phyloP scores from a whole-genome alignment of 2,113 vertebrate genomes.

The Chaenocephalus aceratus region DNA sequence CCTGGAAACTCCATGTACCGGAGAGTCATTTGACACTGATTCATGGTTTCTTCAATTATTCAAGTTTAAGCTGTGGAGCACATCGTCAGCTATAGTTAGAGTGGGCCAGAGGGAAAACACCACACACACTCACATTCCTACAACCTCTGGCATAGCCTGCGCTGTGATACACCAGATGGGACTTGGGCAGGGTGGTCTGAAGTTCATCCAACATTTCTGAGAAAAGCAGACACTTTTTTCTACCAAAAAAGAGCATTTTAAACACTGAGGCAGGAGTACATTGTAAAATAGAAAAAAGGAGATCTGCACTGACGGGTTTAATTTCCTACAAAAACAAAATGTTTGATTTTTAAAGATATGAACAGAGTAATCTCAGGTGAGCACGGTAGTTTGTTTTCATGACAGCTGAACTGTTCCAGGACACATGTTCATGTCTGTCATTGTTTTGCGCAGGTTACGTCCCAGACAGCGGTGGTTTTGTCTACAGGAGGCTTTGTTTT shows the following conservation, averaged over 20 bases:
- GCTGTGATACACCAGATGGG: conserved; percentile 75
- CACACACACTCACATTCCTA: conserved; percentile 77
- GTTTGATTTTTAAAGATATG: neutral
- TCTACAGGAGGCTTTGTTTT: conserved; percentile 80
- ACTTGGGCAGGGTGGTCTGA: conserved; percentile 78
- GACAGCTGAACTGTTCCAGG: conserved; percentile 44
- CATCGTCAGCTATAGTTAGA: conserved; percentile 64
- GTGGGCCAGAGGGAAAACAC: conserved; percentile 70
- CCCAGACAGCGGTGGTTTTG: conserved; percentile 70
- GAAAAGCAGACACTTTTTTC: conserved; percentile 49
- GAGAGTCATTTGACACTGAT: conserved; percentile 67
- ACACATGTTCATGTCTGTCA: conserved; percentile 73
- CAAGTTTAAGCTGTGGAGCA: conserved; percentile 58
- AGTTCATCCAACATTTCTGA: conserved; percentile 77
- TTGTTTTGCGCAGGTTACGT: conserved; percentile 60
- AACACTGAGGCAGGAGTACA: conserved; percentile 44
- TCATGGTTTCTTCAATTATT: conserved; percentile 69
- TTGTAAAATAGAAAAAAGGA: conserved; percentile 45
- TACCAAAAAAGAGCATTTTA: conserved; percentile 55
- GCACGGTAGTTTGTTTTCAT: conserved; percentile 35
- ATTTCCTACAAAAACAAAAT: conserved; percentile 48
- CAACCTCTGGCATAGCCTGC: conserved; percentile 70
- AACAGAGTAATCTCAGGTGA: conserved; percentile 52
- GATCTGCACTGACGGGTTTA: conserved; percentile 39
- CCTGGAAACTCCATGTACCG: conserved; percentile 43